Evolutionary conservation across 92 coral and sea anemone species (phyloP), one percentile per base, ranked within the genome.

Genomic region (Zoanthus sansibaricus): DNA sequence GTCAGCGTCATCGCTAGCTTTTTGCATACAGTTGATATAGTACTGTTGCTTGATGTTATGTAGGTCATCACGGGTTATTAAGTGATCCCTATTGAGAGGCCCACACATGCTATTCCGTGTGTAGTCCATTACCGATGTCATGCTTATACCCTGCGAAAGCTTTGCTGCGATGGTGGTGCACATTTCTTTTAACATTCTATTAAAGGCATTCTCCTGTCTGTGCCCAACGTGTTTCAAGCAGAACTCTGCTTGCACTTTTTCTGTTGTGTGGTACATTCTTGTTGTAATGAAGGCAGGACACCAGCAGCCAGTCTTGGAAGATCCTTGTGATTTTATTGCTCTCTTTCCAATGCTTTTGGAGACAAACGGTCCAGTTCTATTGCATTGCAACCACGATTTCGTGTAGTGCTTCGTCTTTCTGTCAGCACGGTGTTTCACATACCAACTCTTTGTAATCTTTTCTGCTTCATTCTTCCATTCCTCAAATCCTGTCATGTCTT

Each of bases 21-120:
- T 49, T 9, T 49, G 54, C 54, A 49, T 49, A 5, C 12, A 49
- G 54, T 49, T 5, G 1, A 49, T 49, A 5, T 88, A 67, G 16
- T 88, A 83, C 77, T 88, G 91, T 1, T 76, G 91, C 77, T 88
- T 88, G 74, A 88, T 88, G 17, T 74, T 83, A 21, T 72, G 72
- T 3, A 88, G 70, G 46, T 88, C 91, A 7, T 9, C 20, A 33
- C 71, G 79, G 4, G 88, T 76, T 11, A 14, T 54, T 9, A 83
- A 32, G 64, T 88, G 87, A 66, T 88, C 87, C 55, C 91, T 88
- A 8, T 25, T 71, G 18, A 88, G 83, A 9, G 84, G 84, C 45
- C 78, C 84, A 11, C 7, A 4, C 32, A 9, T 32, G 48, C 37
- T 82, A 13, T 88, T 84, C 12, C 78, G 37, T 4, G 67, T 76